These are phyloP conservation scores for Idaea dimidiata DNA, from an alignment of 2,888 invertebrate species.

Conservation along the genomic window DNA sequence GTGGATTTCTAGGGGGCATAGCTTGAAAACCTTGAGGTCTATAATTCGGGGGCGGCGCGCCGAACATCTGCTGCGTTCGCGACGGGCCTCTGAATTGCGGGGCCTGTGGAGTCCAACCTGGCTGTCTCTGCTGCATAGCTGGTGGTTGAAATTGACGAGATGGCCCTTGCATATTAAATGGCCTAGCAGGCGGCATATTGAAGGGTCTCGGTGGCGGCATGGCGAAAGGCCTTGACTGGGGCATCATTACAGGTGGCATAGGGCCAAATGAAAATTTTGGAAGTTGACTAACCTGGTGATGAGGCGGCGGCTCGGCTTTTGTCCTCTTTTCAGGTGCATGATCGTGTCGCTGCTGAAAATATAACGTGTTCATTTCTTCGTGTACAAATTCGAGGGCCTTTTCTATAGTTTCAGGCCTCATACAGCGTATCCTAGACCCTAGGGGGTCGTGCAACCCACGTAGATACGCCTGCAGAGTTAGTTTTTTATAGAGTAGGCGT, in stretches of 20 bases:
- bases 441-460: conserved; percentile 23
- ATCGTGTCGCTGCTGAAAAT: not conserved
- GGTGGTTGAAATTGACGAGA: not conserved
- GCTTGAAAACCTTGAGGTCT: not conserved
- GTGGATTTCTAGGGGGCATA: not conserved
- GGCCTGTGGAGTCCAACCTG: not conserved
- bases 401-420: conserved; percentile 23
- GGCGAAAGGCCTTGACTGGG: not conserved
- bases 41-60: not conserved
- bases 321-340: not conserved
- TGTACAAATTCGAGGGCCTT: conserved; percentile 1
- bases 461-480: conserved; percentile 22
- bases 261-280: not conserved
- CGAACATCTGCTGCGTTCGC: not conserved
- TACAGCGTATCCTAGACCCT: conserved; percentile 22
- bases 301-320: too few species aligned
- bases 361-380: not conserved
- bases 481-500: conserved; percentile 19
- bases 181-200: not conserved
- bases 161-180: not conserved
- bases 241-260: not conserved
- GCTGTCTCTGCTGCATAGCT: too few species aligned
- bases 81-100: not conserved
- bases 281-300: not conserved
- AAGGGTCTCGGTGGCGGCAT: not conserved